Conservation (phyloP, 2,113 vertebrate genomes). For the Callospermophilus lateralis region DNA sequence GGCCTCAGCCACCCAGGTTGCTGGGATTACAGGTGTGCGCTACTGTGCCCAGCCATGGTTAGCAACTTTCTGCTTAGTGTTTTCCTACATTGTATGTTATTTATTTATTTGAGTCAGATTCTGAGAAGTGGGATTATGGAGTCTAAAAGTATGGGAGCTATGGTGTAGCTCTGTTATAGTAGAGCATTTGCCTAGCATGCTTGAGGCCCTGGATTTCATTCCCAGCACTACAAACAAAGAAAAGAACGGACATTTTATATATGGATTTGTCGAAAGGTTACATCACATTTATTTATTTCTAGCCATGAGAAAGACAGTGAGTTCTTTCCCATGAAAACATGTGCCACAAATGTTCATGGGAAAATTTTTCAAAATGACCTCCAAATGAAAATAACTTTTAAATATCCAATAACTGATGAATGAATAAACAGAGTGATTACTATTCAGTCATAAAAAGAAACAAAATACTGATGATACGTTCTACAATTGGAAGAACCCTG, state of each 20-base stretch:
- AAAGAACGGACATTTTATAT: neutral
- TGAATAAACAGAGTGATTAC: too few relatives aligned
- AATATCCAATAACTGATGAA: too few relatives aligned
- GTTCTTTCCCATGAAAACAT: neutral
- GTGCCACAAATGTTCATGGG: neutral
- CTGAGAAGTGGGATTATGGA: neutral
- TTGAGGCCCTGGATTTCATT: neutral
- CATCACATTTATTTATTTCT: neutral
- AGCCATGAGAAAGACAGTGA: neutral
- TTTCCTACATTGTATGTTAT: neutral
- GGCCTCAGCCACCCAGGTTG: too few relatives aligned
- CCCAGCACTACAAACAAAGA: neutral
- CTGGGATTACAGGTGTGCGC: too few relatives aligned
- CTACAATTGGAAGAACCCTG: neutral
- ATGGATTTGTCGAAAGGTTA: neutral
- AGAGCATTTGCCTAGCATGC: neutral
- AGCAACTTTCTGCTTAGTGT: neutral
- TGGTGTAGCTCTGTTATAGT: neutral
- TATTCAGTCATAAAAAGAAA: neutral
- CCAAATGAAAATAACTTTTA: too few relatives aligned
- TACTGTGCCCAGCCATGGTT: too few relatives aligned
- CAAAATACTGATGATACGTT: neutral
- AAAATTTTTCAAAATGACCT: neutral
- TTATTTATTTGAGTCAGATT: constrained; percentile 27
- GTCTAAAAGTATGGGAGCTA: neutral